Conservation (phyloP, 2,797 vertebrate genomes). For the Oreochromis grahami region DNA sequence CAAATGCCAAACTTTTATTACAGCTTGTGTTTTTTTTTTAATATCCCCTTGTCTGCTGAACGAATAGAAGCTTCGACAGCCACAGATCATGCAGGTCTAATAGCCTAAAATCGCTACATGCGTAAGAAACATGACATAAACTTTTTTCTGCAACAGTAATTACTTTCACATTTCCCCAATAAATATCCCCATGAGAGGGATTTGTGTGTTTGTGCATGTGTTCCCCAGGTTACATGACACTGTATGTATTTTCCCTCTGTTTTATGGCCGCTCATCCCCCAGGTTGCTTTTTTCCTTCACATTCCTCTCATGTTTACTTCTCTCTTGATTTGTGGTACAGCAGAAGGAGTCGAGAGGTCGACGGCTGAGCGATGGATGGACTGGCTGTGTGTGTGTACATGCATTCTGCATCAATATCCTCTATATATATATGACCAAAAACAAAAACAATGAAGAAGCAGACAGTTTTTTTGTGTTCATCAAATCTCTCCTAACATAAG, state of each 20-base stretch:
- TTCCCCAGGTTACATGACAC: constrained; percentile 46
- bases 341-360: neutral
- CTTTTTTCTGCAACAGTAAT: constrained; percentile 27
- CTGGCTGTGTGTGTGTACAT: neutral
- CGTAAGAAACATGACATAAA: neutral
- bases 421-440: neutral
- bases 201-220: constrained; percentile 20
- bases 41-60: neutral
- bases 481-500: neutral
- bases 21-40: neutral
- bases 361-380: neutral
- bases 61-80: neutral
- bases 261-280: constrained; percentile 36
- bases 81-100: neutral
- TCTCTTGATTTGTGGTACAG: constrained; percentile 33
- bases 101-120: neutral
- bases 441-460: neutral
- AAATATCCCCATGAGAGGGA: constrained; percentile 1
- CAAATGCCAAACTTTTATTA: neutral
- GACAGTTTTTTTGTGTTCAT: neutral
- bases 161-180: constrained; percentile 38
- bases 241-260: constrained; percentile 16
- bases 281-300: constrained; percentile 23
- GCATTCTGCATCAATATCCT: neutral
- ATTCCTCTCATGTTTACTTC: constrained; percentile 47